Percentiles rank a stretch among this genome's conserved stretches.
Evolutionary conservation across 2,888 invertebrate species (phyloP).

Genomic region (Minunthozetes semirufus): DNA sequence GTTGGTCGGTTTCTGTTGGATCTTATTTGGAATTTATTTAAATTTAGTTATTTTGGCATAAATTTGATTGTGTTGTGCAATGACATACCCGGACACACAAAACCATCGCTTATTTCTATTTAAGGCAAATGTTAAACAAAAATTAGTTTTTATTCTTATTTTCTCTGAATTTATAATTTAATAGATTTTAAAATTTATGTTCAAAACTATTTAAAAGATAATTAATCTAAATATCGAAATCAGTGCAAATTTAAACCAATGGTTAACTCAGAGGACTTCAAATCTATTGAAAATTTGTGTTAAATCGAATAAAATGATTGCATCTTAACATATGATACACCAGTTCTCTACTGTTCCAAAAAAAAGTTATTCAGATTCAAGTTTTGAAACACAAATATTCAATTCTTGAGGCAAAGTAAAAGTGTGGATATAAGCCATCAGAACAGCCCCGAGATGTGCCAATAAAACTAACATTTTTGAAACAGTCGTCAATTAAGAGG

Average conservation of each 20-base stretch:
- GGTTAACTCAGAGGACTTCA: not conserved
- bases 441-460: not conserved
- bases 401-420: slow-evolving; percentile 19
- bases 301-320: not conserved
- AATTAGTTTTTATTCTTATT: not conserved
- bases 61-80: not conserved
- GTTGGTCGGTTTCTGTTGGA: slow-evolving; percentile 59
- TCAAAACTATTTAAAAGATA: too few species aligned
- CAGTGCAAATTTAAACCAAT: not conserved
- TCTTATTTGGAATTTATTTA: slow-evolving; percentile 52
- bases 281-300: not conserved
- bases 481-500: not conserved
- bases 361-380: not conserved
- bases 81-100: slow-evolving; percentile 48
- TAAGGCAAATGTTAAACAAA: not conserved
- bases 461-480: not conserved
- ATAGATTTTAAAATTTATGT: too few species aligned
- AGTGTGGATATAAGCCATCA: slow-evolving; percentile 22
- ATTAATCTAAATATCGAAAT: too few species aligned
- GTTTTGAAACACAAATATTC: slow-evolving; percentile 3
- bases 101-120: slow-evolving; percentile 84
- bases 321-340: not conserved
- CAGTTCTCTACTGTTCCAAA: not conserved
- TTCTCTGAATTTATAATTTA: not conserved
- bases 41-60: not conserved